These are phyloP conservation scores for Epizoanthus scotinus DNA, from an alignment of 92 coral and sea anemone genomes.

Conservation along the genomic window DNA sequence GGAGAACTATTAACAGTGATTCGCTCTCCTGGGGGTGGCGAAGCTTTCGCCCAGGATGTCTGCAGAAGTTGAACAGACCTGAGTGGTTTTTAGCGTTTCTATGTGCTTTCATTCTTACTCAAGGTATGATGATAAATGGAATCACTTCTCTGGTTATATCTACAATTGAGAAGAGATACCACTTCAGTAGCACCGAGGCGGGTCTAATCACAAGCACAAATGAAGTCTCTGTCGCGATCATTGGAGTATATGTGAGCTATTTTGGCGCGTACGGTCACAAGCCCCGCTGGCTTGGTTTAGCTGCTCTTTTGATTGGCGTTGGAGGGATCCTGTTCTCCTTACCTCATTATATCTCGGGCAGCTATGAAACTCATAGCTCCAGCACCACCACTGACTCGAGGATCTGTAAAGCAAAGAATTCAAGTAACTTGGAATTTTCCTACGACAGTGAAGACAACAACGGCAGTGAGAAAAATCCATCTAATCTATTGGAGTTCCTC, in stretches of 20 bases:
- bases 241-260: conserved; percentile 51
- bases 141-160: conserved; percentile 42
- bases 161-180: conserved; percentile 48
- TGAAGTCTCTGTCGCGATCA: conserved; percentile 40
- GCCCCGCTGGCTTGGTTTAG: conserved; percentile 29
- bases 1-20: neutral
- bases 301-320: conserved; percentile 26
- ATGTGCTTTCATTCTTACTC: conserved; percentile 16
- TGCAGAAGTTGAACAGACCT: conserved; percentile 43
- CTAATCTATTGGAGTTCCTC: conserved; percentile 43
- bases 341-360: conserved; percentile 26
- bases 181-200: conserved; percentile 37
- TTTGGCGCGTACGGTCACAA: conserved; percentile 51
- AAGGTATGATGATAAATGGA: conserved; percentile 38
- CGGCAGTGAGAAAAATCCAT: neutral
- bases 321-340: conserved; percentile 37
- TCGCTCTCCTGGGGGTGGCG: conserved; percentile 39
- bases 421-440: no score
- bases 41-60: conserved; percentile 32
- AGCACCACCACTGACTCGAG: neutral
- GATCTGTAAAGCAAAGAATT: no score
- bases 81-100: conserved; percentile 40
- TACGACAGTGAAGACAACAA: neutral
- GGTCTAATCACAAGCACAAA: conserved; percentile 47
- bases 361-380: neutral